Evolutionary conservation across 2,797 vertebrate genomes (phyloP).

Genomic region (Sciurus vulgaris): DNA sequence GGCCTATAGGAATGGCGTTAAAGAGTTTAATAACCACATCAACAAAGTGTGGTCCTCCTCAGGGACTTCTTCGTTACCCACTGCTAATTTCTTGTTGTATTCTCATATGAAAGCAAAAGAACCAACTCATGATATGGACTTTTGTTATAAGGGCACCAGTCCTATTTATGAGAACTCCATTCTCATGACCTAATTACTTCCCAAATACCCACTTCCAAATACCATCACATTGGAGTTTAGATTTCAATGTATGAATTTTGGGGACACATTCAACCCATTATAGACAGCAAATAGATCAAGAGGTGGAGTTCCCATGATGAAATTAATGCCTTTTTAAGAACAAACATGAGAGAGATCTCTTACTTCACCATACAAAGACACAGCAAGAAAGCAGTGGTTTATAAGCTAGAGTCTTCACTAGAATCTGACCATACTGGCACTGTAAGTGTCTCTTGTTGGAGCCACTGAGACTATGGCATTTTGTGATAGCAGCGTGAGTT

Average conservation of each 20-base stretch:
- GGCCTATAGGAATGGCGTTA: not conserved
- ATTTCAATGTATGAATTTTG: not conserved
- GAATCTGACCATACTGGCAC: no score
- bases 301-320: no score
- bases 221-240: not conserved
- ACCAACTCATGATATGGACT: rapidly evolving
- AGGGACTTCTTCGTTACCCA: not conserved
- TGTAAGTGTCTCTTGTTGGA: not conserved
- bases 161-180: not conserved
- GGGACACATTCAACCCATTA: no score
- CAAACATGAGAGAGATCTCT: not conserved
- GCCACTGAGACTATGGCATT: not conserved
- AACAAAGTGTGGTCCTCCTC: no score
- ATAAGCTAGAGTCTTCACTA: not conserved
- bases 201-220: not conserved
- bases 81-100: not conserved
- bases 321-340: not conserved
- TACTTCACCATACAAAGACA: not conserved
- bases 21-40: not conserved
- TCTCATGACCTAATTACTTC: not conserved
- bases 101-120: not conserved
- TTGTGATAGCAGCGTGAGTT: not conserved
- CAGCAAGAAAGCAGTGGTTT: rapidly evolving
- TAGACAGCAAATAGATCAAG: no score
- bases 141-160: not conserved